A percentile compares a stretch with the other conserved stretches of the same genome.
These are phyloP conservation scores for Eucidaris tribuloides DNA, from an alignment of 35 echinoderm and acorn worm species.

Conservation along the genomic window DNA sequence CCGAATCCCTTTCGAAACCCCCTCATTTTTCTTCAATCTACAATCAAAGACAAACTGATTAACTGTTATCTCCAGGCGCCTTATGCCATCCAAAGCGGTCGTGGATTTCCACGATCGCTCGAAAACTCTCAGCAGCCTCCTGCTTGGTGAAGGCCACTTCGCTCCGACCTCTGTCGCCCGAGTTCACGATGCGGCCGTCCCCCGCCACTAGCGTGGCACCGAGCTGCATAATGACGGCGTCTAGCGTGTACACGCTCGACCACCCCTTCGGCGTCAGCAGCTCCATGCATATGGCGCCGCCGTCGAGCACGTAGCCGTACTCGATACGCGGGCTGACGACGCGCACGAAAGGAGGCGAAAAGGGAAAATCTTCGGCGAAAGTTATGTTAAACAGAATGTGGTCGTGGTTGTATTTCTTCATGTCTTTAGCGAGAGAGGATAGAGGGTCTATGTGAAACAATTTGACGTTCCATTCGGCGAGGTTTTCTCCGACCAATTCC, in stretches of 20 bases:
- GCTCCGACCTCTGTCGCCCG: background rate
- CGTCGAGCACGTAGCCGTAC: slow-evolving; percentile 56
- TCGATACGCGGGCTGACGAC: slow-evolving; percentile 43
- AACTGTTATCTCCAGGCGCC: slow-evolving; percentile 52
- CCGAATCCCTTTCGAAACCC: too few species aligned
- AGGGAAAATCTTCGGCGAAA: slow-evolving; percentile 57
- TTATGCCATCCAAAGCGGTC: slow-evolving; percentile 47
- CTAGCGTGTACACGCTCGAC: slow-evolving; percentile 55
- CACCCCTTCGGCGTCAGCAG: slow-evolving; percentile 47
- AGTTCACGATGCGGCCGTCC: slow-evolving; percentile 29
- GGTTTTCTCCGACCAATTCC: slow-evolving; percentile 35
- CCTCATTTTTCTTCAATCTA: too few species aligned
- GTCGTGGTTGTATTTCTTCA: slow-evolving; percentile 30
- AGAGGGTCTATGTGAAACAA: slow-evolving; percentile 29
- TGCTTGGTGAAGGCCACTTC: slow-evolving; percentile 58
- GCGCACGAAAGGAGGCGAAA: slow-evolving; percentile 45
- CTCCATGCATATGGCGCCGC: slow-evolving; percentile 66
- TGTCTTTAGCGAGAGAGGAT: slow-evolving; percentile 31
- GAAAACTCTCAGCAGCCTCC: slow-evolving; percentile 45
- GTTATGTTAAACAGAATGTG: slow-evolving; percentile 46
- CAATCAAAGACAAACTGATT: too few species aligned
- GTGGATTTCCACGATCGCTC: slow-evolving; percentile 45
- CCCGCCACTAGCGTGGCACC: slow-evolving; percentile 53
- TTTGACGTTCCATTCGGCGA: slow-evolving; percentile 52
- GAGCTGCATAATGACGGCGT: slow-evolving; percentile 55